These are phyloP conservation scores for Brachionichthys hirsutus DNA, from an alignment of 2,113 vertebrate species.

Conservation along the genomic window DNA sequence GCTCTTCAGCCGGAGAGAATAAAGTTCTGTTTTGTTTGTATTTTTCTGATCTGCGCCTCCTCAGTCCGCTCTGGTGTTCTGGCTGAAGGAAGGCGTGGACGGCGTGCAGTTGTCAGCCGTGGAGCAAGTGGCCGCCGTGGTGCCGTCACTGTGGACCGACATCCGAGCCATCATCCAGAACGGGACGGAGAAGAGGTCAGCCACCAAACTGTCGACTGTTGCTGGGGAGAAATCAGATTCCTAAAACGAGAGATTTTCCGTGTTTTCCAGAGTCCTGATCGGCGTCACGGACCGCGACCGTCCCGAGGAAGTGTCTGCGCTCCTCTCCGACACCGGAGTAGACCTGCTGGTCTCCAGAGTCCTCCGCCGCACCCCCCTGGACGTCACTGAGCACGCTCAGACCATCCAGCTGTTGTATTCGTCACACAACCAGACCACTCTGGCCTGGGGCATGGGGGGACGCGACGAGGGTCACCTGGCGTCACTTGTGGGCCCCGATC, in stretches of 20 bases:
- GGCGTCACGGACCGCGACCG: conserved; percentile 52
- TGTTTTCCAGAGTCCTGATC: conserved; percentile 67
- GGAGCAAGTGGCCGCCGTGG: conserved; percentile 51
- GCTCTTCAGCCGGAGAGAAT: no score
- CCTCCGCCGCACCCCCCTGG: conserved; percentile 6
- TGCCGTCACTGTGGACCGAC: conserved; percentile 64
- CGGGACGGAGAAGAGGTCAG: conserved; percentile 57
- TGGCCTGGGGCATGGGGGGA: conserved; percentile 73
- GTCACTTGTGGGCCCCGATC: conserved; percentile 34
- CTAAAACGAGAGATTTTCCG: no score
- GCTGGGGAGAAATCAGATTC: no score
- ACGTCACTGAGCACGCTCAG: conserved; percentile 2
- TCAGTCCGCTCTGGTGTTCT: conserved; percentile 78
- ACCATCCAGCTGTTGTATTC: conserved; percentile 55
- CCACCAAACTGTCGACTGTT: background rate
- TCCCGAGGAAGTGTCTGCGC: conserved; percentile 38
- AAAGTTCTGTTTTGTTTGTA: no score
- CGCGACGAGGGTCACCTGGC: conserved; percentile 70
- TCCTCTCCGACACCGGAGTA: conserved; percentile 66
- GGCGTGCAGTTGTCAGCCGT: conserved; percentile 78
- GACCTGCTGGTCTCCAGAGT: conserved; percentile 73
- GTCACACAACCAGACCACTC: conserved; percentile 38
- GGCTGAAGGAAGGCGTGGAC: conserved; percentile 78
- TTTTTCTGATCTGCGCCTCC: background rate
- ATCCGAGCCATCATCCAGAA: conserved; percentile 77